Conservation (phyloP, 1,140 invertebrate species). For the Calephelis virginiensis region DNA sequence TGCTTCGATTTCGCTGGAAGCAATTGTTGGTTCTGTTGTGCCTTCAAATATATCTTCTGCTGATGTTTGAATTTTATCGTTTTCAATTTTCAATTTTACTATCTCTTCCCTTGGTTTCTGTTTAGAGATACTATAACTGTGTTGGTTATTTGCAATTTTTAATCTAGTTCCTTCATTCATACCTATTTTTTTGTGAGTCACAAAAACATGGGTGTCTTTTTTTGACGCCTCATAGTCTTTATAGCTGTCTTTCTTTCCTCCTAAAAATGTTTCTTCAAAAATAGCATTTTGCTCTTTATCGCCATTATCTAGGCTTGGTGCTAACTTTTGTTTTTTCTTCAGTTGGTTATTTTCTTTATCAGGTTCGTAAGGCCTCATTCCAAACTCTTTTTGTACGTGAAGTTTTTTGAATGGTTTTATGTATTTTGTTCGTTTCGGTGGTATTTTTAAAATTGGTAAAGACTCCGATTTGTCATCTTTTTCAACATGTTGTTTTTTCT, state of each 20-base stretch:
- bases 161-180: slow-evolving; percentile 19
- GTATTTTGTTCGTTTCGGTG: background rate
- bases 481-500: slow-evolving; percentile 1
- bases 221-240: slow-evolving; percentile 49
- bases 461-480: background rate
- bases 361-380: background rate
- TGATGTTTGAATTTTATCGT: slow-evolving; percentile 12
- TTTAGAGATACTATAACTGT: slow-evolving; percentile 5
- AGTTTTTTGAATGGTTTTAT: background rate
- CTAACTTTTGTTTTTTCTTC: background rate
- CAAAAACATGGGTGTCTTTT: slow-evolving; percentile 39
- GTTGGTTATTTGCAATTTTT: slow-evolving; percentile 22
- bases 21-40: slow-evolving; percentile 13
- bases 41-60: slow-evolving; percentile 18
- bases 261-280: slow-evolving; percentile 4
- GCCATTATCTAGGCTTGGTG: background rate
- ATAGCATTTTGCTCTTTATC: slow-evolving; percentile 8
- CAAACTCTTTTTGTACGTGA: background rate
- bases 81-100: slow-evolving; percentile 3
- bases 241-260: slow-evolving; percentile 48
- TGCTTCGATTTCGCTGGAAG: slow-evolving; percentile 36
- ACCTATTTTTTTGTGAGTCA: slow-evolving; percentile 30
- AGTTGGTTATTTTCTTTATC: background rate
- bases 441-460: background rate
- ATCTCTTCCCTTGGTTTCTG: background rate